Percentiles rank a stretch among this genome's conserved stretches.
Conservation (phyloP, 2,113 vertebrate genomes). For the Argyrosomus japonicus region DNA sequence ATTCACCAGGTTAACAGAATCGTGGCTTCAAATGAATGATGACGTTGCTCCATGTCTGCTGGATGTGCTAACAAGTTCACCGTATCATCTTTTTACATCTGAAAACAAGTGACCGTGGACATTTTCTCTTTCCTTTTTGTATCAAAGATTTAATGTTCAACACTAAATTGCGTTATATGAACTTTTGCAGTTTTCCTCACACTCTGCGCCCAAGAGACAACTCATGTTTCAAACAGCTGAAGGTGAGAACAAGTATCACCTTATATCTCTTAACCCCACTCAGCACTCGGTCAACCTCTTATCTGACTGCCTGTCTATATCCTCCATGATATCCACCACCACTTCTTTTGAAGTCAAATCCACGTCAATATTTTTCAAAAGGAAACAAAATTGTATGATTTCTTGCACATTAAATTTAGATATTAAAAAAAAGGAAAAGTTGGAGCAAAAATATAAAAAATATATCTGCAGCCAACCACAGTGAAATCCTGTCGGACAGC, state of each 20-base stretch:
- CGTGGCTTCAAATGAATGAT: neutral
- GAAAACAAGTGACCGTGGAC: neutral
- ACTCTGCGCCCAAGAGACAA: neutral
- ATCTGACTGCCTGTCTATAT: conserved; percentile 31
- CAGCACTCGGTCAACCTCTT: conserved; percentile 73
- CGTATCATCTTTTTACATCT: neutral
- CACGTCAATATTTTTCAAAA: conserved; percentile 4
- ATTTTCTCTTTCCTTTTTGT: neutral
- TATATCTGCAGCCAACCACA: conserved; percentile 17
- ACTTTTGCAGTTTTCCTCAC: neutral
- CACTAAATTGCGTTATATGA: neutral
- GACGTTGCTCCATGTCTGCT: neutral
- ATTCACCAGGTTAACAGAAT: neutral
- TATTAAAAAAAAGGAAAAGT: neutral
- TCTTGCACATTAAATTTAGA: neutral
- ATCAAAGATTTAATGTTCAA: neutral
- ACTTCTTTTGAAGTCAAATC: conserved; percentile 32
- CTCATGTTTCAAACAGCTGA: conserved; percentile 75
- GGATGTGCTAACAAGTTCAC: neutral
- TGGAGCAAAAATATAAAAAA: conserved; percentile 4
- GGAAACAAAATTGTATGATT: conserved; percentile 6
- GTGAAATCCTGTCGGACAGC: conserved; percentile 40
- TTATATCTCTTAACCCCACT: conserved; percentile 83
- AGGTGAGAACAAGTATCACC: conserved; percentile 80
- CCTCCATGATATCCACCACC: conserved; percentile 1